Percentiles rank a stretch among this genome's conserved stretches.
These are phyloP conservation scores for Acanthurus leucopareius DNA, from an alignment of 2,797 vertebrate genomes.

Conservation along the genomic window DNA sequence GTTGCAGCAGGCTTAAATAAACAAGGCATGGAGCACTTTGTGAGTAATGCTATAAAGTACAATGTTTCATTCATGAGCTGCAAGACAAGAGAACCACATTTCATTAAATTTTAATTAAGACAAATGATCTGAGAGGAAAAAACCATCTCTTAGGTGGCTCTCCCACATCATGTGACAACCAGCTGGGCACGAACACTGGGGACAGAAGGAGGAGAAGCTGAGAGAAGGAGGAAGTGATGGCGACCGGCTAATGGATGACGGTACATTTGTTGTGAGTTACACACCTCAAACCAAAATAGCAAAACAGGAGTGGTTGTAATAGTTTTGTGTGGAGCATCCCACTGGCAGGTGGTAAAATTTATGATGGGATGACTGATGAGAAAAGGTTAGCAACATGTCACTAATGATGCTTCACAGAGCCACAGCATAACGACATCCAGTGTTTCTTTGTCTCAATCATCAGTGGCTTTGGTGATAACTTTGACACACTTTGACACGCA, in stretches of 20 bases:
- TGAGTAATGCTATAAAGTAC: constrained; percentile 89
- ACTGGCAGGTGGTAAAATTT: constrained; percentile 56
- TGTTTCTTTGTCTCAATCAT: constrained; percentile 14
- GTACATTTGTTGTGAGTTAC: constrained; percentile 29
- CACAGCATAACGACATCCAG: constrained; percentile 7
- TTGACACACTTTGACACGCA: neutral
- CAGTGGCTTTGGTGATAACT: neutral
- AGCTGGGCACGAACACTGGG: constrained; percentile 85
- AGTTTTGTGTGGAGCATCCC: constrained; percentile 39
- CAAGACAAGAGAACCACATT: constrained; percentile 91
- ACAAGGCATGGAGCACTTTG: constrained; percentile 86
- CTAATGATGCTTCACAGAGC: constrained; percentile 63
- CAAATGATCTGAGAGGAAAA: constrained; percentile 91
- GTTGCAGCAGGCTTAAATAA: constrained; percentile 86
- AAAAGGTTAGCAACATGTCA: constrained; percentile 70
- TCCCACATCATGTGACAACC: constrained; percentile 88
- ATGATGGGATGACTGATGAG: constrained; percentile 56
- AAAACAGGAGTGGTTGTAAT: constrained; percentile 19
- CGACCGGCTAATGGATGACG: constrained; percentile 34
- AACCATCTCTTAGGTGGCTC: constrained; percentile 91
- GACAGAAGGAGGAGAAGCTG: constrained; percentile 55
- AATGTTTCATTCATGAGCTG: constrained; percentile 97
- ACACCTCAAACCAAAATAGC: constrained; percentile 34
- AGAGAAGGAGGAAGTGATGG: constrained; percentile 38
- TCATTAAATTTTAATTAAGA: constrained; percentile 99